A percentile compares a stretch with the other conserved stretches of the same genome.
phyloP scores from a whole-genome alignment of 2,113 vertebrate genomes.

The Paratilapia polleni region DNA sequence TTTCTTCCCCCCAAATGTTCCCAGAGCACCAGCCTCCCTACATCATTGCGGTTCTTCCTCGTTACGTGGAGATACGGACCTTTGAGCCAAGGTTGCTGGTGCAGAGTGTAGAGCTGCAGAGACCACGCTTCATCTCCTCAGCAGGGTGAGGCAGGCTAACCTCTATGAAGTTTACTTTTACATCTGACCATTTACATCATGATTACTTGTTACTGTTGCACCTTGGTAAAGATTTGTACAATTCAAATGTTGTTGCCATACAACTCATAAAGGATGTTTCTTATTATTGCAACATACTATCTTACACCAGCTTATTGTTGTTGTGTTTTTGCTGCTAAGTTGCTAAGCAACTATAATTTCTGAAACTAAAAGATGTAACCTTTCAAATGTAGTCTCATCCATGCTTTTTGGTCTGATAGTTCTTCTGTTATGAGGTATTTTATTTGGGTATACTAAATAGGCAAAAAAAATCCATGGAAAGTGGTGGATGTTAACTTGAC shows the following conservation, averaged over 20 bases:
- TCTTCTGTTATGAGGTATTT: not conserved
- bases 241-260: no score
- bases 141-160: conserved; percentile 84
- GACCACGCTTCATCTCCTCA: conserved; percentile 94
- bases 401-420: not conserved
- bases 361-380: not conserved
- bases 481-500: no score
- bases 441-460: not conserved
- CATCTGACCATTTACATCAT: not conserved
- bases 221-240: not conserved
- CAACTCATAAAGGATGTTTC: no score
- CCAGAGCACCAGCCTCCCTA: conserved; percentile 97
- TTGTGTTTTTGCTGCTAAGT: not conserved
- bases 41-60: conserved; percentile 94
- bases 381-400: not conserved
- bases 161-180: not conserved
- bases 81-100: conserved; percentile 94
- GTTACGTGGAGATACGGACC: conserved; percentile 96
- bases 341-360: no score
- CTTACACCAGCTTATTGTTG: not conserved
- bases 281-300: not conserved
- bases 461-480: no score
- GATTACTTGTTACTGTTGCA: not conserved
- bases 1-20: no score
- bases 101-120: conserved; percentile 96